These are phyloP conservation scores for Pelecanus crispus DNA, from an alignment of 2,113 vertebrate species.

Conservation along the genomic window DNA sequence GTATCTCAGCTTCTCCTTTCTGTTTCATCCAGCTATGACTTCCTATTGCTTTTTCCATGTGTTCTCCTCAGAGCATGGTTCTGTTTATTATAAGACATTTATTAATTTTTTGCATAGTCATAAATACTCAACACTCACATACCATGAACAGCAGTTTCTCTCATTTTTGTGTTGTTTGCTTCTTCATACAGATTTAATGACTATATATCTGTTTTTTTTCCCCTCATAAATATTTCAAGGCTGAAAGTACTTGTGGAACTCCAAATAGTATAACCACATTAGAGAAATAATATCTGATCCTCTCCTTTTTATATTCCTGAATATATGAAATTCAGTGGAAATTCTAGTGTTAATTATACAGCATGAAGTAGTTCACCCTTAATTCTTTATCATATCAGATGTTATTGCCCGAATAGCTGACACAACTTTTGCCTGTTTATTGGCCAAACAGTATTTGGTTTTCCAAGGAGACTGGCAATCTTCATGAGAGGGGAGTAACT, in stretches of 20 bases:
- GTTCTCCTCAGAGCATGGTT: not conserved
- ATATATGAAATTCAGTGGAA: not conserved
- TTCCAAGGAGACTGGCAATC: not conserved
- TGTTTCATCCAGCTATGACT: not conserved
- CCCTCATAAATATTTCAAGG: not conserved
- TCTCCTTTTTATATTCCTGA: not conserved
- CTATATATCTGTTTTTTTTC: not conserved
- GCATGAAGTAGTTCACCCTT: not conserved
- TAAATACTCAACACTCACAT: not conserved
- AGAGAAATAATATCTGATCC: not conserved
- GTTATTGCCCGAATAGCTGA: not conserved
- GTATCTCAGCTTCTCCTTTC: not conserved
- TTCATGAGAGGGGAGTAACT: not conserved
- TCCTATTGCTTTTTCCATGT: not conserved
- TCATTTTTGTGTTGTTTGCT: not conserved
- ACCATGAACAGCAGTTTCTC: not conserved
- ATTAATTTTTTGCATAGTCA: not conserved
- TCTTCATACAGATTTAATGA: not conserved
- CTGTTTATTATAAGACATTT: not conserved
- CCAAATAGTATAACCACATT: not conserved
- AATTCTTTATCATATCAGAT: not conserved
- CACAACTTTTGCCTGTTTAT: not conserved
- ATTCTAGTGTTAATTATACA: not conserved
- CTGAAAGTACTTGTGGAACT: not conserved
- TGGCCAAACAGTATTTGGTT: not conserved